Conservation (phyloP, 2,113 vertebrate species). For the Daboia siamensis region DNA sequence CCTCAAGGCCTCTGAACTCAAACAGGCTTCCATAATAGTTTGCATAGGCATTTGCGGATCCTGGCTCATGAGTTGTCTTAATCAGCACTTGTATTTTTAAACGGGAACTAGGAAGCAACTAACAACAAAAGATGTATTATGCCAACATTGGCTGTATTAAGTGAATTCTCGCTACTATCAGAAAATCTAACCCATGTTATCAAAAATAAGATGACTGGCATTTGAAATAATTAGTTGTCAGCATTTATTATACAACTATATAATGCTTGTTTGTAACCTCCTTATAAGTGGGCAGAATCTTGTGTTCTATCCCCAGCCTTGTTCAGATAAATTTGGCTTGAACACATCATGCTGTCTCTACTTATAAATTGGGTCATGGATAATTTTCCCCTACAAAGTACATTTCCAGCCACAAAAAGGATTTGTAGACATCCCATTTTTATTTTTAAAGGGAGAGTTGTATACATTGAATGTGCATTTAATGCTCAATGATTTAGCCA, state of each 20-base stretch:
- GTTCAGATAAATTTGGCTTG: neutral
- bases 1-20: neutral
- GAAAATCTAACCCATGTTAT: neutral
- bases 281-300: neutral
- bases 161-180: neutral
- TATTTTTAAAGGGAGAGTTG: neutral
- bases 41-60: neutral
- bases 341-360: neutral
- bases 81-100: neutral
- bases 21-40: neutral
- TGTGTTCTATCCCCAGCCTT: neutral
- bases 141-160: neutral
- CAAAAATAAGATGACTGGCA: neutral
- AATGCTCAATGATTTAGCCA: neutral
- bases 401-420: neutral
- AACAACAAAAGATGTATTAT: neutral
- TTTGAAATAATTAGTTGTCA: neutral
- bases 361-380: neutral
- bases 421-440: neutral
- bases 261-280: neutral
- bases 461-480: neutral
- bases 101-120: neutral
- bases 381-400: neutral
- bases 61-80: neutral
- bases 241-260: neutral